These are phyloP conservation scores for Nasonovia ribisnigri DNA, from an alignment of 2,888 invertebrate genomes.

Conservation along the genomic window DNA sequence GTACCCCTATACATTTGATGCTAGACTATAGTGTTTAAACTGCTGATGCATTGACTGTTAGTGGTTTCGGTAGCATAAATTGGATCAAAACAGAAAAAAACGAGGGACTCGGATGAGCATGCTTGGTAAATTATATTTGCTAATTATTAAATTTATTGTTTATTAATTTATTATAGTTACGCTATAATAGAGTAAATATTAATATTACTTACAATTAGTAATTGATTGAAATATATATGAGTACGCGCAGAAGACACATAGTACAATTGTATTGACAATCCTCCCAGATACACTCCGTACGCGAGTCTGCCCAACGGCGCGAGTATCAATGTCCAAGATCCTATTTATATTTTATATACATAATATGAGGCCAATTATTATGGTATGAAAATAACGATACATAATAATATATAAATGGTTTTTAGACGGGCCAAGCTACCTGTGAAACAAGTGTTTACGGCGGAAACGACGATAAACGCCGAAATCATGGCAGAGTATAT, in stretches of 20 bases:
- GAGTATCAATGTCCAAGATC: slow-evolving; percentile 11
- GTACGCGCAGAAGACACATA: not conserved
- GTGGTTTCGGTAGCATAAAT: not conserved
- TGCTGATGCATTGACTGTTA: too few relatives aligned
- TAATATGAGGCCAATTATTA: not conserved
- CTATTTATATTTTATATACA: not conserved
- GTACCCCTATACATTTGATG: too few relatives aligned
- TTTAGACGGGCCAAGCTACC: not conserved
- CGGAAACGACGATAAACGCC: not conserved
- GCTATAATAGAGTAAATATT: not conserved
- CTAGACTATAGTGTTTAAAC: too few relatives aligned
- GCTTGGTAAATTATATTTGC: not conserved
- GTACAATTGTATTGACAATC: slow-evolving; percentile 18
- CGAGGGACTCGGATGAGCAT: not conserved
- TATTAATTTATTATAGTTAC: not conserved
- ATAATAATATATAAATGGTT: not conserved
- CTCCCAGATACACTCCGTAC: slow-evolving; percentile 15
- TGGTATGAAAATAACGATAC: not conserved
- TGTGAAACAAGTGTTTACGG: slow-evolving; percentile 12
- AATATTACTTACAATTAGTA: slow-evolving; percentile 12
- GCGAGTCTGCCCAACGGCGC: slow-evolving; percentile 17
- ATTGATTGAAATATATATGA: not conserved
- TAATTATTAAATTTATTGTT: not conserved
- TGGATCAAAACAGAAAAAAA: too few relatives aligned
- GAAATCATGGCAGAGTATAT: not conserved